Evolutionary conservation across 2,888 invertebrate genomes (phyloP).

Genomic region (Epinotia bilunana): DNA sequence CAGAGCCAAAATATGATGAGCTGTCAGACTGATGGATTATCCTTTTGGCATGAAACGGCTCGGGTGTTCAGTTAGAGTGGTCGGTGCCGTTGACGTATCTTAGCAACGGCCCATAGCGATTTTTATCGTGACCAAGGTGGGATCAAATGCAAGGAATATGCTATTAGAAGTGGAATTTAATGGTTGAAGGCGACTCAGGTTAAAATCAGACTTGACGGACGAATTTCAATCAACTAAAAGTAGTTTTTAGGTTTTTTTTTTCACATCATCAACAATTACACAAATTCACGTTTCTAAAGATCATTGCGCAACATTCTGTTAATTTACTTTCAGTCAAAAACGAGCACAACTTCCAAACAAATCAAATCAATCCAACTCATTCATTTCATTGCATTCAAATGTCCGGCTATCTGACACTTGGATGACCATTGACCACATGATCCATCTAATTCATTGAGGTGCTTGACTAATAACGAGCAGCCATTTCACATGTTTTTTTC

Average conservation of each 20-base stretch:
- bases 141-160: constrained; percentile 61
- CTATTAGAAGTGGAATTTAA: constrained; percentile 54
- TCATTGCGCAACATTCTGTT: too few relatives aligned
- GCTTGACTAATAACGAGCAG: too few relatives aligned
- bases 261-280: too few relatives aligned
- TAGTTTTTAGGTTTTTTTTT: neutral
- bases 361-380: neutral
- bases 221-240: neutral
- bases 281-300: too few relatives aligned
- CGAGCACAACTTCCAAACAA: too few relatives aligned
- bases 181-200: constrained; percentile 44
- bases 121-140: constrained; percentile 48
- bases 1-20: constrained; percentile 51
- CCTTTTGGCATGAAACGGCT: neutral
- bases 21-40: constrained; percentile 43
- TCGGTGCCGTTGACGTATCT: constrained; percentile 51
- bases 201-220: neutral
- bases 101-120: constrained; percentile 52
- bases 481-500: too few relatives aligned
- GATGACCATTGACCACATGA: too few relatives aligned
- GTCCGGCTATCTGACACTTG: neutral
- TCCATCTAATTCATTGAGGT: too few relatives aligned
- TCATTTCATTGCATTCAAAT: neutral
- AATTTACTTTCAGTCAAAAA: too few relatives aligned
- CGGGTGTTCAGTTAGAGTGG: constrained; percentile 21